These are phyloP conservation scores for Phaedon cochleariae DNA, from an alignment of 2,888 invertebrate genomes.

Conservation along the genomic window DNA sequence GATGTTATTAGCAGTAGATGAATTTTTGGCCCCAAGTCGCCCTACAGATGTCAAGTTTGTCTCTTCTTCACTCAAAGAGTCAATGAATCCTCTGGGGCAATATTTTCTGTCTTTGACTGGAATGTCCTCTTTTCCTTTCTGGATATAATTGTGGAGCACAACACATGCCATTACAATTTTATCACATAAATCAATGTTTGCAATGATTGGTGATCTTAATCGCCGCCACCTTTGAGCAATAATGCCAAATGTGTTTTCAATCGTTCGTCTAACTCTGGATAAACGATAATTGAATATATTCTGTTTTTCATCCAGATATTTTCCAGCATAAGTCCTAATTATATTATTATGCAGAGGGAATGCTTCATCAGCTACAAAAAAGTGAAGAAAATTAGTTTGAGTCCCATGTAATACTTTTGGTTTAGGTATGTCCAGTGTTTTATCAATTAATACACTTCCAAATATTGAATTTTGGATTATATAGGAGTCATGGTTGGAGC, in stretches of 20 bases:
- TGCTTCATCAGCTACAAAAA: conserved; percentile 27
- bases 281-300: conserved; percentile 13
- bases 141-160: conserved; percentile 38
- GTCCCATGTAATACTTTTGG: conserved; percentile 14
- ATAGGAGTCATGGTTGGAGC: conserved; percentile 4
- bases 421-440: conserved; percentile 8
- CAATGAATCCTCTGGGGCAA: conserved; percentile 7
- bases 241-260: conserved; percentile 10
- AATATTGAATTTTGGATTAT: conserved; percentile 13
- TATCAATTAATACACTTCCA: conserved; percentile 13
- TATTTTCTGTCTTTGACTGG: conserved; percentile 1
- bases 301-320: conserved; percentile 2
- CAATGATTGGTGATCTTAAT: conserved; percentile 6
- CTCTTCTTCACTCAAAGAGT: too few relatives aligned
- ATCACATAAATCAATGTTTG: conserved; percentile 10
- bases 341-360: conserved; percentile 28
- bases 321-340: conserved; percentile 28
- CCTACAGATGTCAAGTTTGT: too few relatives aligned
- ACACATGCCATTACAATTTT: conserved; percentile 32
- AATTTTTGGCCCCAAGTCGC: too few relatives aligned
- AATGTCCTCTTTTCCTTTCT: conserved; percentile 33
- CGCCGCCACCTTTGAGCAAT: conserved; percentile 7
- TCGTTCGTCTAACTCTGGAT: background rate
- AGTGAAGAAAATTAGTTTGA: conserved; percentile 9
- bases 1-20: too few relatives aligned